Evolutionary conservation across 2,113 vertebrate species (phyloP).

Genomic region (Anguilla japonica): DNA sequence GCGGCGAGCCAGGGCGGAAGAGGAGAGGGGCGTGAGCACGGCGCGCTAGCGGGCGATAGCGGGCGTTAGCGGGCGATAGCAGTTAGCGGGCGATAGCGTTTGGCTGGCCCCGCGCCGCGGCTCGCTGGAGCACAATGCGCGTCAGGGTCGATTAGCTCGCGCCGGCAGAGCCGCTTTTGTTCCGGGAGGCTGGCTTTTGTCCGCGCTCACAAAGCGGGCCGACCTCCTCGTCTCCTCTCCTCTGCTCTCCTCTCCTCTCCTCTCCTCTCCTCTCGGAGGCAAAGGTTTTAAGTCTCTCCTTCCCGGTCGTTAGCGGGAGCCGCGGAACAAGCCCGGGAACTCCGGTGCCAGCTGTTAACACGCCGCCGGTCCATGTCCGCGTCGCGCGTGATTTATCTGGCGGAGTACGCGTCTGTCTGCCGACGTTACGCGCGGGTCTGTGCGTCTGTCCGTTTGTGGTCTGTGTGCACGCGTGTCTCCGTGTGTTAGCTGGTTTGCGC

Average conservation of each 20-base stretch:
- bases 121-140: not conserved
- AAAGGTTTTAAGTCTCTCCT: not conserved
- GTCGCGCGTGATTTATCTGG: too few relatives aligned
- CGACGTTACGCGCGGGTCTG: not conserved
- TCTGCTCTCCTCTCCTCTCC: not conserved
- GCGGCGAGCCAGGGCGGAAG: not conserved
- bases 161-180: not conserved
- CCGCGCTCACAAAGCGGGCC: not conserved
- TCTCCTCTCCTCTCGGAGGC: not conserved
- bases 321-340: not conserved
- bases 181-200: slow-evolving; percentile 8
- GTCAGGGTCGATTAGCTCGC: not conserved
- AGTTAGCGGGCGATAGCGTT: not conserved
- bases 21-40: not conserved
- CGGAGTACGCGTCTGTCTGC: too few relatives aligned
- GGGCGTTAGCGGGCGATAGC: not conserved
- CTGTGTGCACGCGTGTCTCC: too few relatives aligned
- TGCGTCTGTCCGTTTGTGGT: not conserved
- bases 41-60: not conserved
- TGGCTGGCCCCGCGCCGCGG: not conserved
- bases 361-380: too few relatives aligned
- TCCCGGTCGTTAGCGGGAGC: not conserved
- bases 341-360: not conserved
- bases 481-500: not conserved
- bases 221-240: not conserved